Percentiles rank a stretch among this genome's conserved stretches.
Evolutionary conservation across 2,888 invertebrate species (phyloP).

Genomic region (Philaethria dido): DNA sequence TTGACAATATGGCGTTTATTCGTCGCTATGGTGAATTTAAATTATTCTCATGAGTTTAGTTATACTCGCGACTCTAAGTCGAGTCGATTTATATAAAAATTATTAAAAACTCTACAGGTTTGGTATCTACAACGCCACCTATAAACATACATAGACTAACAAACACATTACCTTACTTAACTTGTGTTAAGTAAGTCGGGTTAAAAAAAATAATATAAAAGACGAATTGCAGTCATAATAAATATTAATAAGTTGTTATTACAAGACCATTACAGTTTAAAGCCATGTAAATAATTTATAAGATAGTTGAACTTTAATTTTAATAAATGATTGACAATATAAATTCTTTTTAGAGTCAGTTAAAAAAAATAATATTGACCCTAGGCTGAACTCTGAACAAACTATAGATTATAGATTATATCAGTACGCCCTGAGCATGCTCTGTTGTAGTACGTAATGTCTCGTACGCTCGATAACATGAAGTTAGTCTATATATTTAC

Average conservation of each 20-base stretch:
- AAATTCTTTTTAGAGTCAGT: background rate
- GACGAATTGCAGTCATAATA: background rate
- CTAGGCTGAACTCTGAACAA: conserved; percentile 16
- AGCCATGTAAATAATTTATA: background rate
- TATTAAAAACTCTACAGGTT: too few relatives aligned
- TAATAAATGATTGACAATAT: background rate
- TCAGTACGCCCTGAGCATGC: conserved; percentile 16
- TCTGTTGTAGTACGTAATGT: background rate
- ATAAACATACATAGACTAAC: too few relatives aligned
- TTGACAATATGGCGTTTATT: too few relatives aligned
- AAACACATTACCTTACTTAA: too few relatives aligned
- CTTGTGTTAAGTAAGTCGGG: too few relatives aligned
- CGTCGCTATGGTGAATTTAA: too few relatives aligned
- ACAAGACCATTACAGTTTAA: too few relatives aligned
- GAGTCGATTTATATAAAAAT: too few relatives aligned
- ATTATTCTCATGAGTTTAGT: too few relatives aligned
- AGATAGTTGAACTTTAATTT: background rate
- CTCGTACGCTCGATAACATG: conserved; percentile 11
- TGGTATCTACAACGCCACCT: too few relatives aligned
- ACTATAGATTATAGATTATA: conserved; percentile 15
- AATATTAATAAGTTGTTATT: conserved; percentile 1
- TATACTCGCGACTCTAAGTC: too few relatives aligned
- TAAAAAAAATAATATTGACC: conserved; percentile 13
- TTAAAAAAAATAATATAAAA: background rate
- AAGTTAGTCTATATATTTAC: background rate